phyloP scores from a whole-genome alignment of 2,113 vertebrate genomes.

The Cryptomyrus ogoouensis region DNA sequence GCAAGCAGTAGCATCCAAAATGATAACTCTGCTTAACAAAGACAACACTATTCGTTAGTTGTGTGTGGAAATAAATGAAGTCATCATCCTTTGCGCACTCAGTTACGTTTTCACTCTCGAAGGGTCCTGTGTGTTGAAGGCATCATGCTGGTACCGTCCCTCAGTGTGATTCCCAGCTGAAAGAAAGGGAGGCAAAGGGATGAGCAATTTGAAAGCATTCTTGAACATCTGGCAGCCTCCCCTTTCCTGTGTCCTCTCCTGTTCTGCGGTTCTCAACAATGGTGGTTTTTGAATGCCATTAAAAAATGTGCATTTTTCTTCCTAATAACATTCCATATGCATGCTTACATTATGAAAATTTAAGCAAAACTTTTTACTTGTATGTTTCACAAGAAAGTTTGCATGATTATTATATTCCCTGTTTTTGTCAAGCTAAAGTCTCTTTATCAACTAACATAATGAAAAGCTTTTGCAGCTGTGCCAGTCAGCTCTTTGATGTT shows the following conservation, averaged over 20 bases:
- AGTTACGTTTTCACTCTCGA: not conserved
- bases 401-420: not conserved
- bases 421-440: not conserved
- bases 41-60: not conserved
- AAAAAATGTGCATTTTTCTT: not conserved
- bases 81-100: not conserved
- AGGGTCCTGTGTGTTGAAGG: not conserved
- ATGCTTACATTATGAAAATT: not conserved
- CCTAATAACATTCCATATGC: not conserved
- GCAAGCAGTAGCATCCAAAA: not conserved
- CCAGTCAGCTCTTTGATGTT: not conserved
- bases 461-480: not conserved
- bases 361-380: not conserved
- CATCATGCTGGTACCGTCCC: not conserved
- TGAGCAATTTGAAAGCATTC: slow-evolving; percentile 30
- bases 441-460: not conserved
- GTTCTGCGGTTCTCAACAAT: not conserved
- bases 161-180: not conserved
- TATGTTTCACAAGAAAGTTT: not conserved
- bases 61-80: not conserved
- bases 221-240: not conserved
- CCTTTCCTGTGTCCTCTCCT: not conserved
- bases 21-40: not conserved
- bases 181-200: slow-evolving; percentile 6
- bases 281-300: not conserved